Conservation (phyloP, 2,888 invertebrate species). For the Meteorus cinctellus region DNA sequence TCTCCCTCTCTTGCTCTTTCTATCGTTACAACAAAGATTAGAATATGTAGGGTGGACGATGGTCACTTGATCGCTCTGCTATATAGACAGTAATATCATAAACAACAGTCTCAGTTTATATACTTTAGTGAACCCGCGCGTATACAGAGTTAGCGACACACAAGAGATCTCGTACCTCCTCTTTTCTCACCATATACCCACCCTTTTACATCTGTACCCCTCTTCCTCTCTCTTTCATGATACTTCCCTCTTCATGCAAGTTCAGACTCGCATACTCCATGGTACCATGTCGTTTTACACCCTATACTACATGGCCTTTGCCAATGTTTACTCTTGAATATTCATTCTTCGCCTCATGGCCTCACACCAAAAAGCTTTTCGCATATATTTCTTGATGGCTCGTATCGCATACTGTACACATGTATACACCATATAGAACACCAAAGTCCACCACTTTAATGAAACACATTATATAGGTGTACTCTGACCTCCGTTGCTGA, state of each 20-base stretch:
- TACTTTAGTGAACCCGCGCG: slow-evolving; percentile 55
- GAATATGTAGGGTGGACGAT: slow-evolving; percentile 57
- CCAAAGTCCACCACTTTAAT: slow-evolving; percentile 59
- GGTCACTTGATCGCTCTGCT: slow-evolving; percentile 64
- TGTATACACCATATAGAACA: slow-evolving; percentile 22
- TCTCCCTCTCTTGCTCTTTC: neutral
- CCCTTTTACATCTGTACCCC: neutral
- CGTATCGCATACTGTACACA: slow-evolving; percentile 39
- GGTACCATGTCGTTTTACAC: slow-evolving; percentile 44
- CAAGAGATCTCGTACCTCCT: slow-evolving; percentile 2
- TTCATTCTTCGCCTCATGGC: slow-evolving; percentile 63
- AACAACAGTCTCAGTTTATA: slow-evolving; percentile 56
- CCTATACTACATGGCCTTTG: slow-evolving; percentile 53
- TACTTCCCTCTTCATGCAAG: slow-evolving; percentile 14
- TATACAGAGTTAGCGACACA: neutral
- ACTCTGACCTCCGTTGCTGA: slow-evolving; percentile 40
- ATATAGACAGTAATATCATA: slow-evolving; percentile 69
- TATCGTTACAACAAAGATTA: slow-evolving; percentile 60
- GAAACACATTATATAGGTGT: neutral
- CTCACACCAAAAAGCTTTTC: slow-evolving; percentile 26
- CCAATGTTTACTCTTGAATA: slow-evolving; percentile 67
- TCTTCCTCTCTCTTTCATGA: neutral
- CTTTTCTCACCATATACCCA: slow-evolving; percentile 22
- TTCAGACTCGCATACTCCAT: slow-evolving; percentile 31
- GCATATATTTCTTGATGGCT: slow-evolving; percentile 29